These are phyloP conservation scores for Stegostoma tigrinum DNA, from an alignment of 2,113 vertebrate species.

Conservation along the genomic window DNA sequence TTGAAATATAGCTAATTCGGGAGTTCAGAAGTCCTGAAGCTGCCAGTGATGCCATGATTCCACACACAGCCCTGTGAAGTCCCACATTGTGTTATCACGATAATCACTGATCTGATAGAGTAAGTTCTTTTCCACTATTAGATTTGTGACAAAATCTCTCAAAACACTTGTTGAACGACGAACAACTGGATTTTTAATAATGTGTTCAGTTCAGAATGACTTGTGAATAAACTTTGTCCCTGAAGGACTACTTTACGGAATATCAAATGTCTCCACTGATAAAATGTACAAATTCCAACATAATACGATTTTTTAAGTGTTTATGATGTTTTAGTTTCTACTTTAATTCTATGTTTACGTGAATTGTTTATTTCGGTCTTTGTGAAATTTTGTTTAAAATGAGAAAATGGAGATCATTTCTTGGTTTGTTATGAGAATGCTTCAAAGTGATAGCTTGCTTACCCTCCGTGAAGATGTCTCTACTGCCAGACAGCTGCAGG, in stretches of 20 bases:
- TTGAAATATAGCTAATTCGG: not conserved
- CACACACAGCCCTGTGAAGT: not conserved
- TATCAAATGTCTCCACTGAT: not conserved
- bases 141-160: not conserved
- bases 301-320: not conserved
- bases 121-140: not conserved
- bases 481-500: not conserved
- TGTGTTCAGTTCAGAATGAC: not conserved
- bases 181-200: not conserved
- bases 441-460: not conserved
- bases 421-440: not conserved
- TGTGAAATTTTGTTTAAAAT: not conserved
- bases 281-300: too few relatives aligned
- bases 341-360: not conserved
- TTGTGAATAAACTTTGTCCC: not conserved
- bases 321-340: not conserved
- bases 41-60: not conserved
- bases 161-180: not conserved
- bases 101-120: not conserved
- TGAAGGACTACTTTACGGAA: not conserved
- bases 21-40: not conserved
- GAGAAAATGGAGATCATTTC: not conserved
- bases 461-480: not conserved
- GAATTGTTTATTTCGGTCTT: not conserved
- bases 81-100: not conserved